A percentile compares a stretch with the other conserved stretches of the same genome.
Conservation (phyloP, 2,113 vertebrate species). For the Misgurnus mizolepis region DNA sequence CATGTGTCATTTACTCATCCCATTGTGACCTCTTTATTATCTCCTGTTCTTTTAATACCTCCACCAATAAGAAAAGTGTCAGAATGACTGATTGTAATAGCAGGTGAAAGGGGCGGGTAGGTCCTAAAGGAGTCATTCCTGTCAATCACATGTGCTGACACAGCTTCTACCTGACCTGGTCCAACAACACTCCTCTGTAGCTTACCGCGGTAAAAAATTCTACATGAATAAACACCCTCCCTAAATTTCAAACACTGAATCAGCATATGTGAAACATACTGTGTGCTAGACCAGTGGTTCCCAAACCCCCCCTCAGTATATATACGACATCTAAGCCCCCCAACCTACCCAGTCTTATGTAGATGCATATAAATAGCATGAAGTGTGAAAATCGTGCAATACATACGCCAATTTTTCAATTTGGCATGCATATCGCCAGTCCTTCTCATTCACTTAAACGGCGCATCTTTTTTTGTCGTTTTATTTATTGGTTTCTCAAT, state of each 20-base stretch:
- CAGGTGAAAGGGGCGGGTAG: not conserved
- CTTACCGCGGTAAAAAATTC: not conserved
- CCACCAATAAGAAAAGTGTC: not conserved
- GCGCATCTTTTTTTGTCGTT: too few relatives aligned
- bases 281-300: not conserved
- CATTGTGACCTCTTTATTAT: not conserved
- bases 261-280: not conserved
- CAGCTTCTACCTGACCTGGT: conserved; percentile 16
- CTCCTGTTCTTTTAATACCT: not conserved
- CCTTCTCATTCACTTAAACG: too few relatives aligned
- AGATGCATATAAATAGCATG: too few relatives aligned
- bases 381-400: too few relatives aligned
- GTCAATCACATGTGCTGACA: conserved; percentile 33
- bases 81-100: not conserved
- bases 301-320: too few relatives aligned
- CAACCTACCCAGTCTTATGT: too few relatives aligned
- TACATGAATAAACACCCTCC: conserved; percentile 26
- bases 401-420: too few relatives aligned
- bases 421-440: too few relatives aligned
- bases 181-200: not conserved
- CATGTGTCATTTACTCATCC: not conserved
- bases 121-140: conserved; percentile 1
- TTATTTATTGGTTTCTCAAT: too few relatives aligned
- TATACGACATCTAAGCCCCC: too few relatives aligned
- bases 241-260: not conserved